Percentiles rank a stretch among this genome's conserved stretches.
phyloP scores from a whole-genome alignment of 2,113 vertebrate species.

The Phasianus colchicus region DNA sequence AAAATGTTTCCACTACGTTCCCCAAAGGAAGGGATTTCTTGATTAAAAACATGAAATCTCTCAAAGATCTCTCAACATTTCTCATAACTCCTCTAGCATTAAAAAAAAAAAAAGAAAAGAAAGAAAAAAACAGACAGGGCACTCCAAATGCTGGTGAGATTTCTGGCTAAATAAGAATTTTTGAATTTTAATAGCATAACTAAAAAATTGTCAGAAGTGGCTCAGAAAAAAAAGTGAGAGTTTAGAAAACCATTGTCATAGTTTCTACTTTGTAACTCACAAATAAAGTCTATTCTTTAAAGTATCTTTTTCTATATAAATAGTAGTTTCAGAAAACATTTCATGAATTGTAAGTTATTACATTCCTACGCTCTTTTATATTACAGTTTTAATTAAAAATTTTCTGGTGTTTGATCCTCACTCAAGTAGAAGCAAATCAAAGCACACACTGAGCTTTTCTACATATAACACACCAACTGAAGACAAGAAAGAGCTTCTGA shows the following conservation, averaged over 20 bases:
- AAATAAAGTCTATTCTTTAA: neutral
- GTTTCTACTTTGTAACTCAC: neutral
- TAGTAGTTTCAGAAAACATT: neutral
- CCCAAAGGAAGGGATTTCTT: neutral
- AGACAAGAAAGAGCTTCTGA: neutral
- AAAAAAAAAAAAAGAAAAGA: too few species aligned
- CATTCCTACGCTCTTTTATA: neutral
- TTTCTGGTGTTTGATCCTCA: neutral
- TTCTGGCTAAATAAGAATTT: neutral
- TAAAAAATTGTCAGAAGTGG: neutral
- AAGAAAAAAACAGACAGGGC: neutral
- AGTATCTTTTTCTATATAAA: neutral
- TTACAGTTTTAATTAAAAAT: neutral
- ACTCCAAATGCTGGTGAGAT: neutral
- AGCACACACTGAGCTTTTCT: neutral
- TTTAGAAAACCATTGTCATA: neutral
- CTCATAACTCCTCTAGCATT: neutral
- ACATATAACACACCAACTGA: neutral
- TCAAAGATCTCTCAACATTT: neutral
- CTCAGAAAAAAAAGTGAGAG: neutral
- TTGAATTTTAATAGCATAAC: neutral
- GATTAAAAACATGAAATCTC: neutral
- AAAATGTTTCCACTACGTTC: neutral
- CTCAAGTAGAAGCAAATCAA: neutral
- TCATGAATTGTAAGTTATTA: neutral